Evolutionary conservation across 2,797 vertebrate species (phyloP).

Genomic region (Micrastur ruficollis): DNA sequence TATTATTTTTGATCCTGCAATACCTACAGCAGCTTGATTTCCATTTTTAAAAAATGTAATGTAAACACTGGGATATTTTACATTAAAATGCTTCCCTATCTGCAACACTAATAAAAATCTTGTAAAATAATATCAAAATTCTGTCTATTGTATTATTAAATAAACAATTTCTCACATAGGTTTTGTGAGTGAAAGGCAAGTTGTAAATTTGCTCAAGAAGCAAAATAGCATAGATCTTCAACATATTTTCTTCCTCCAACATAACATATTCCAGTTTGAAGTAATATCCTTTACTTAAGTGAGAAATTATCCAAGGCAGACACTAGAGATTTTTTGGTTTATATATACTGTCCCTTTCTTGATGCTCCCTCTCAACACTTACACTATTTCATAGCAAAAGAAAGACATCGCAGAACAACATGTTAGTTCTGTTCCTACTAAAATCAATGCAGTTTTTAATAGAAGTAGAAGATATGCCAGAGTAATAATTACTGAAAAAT

Average conservation of each 20-base stretch:
- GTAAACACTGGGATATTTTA: rapidly evolving
- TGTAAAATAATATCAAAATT: not conserved
- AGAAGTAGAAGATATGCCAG: not conserved
- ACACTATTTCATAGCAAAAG: not conserved
- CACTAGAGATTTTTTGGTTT: not conserved
- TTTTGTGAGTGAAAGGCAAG: not conserved
- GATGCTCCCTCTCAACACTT: not conserved
- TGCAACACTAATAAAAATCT: not conserved
- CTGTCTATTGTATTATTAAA: not conserved
- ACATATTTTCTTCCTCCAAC: not conserved
- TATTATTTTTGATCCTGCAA: not conserved
- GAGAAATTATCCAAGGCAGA: not conserved
- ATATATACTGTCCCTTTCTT: not conserved
- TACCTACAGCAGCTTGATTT: not conserved
- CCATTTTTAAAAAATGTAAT: not conserved
- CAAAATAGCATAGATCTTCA: not conserved
- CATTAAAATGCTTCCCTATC: not conserved
- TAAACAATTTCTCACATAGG: not conserved
- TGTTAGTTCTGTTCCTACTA: not conserved
- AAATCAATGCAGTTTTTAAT: not conserved
- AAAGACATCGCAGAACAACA: not conserved
- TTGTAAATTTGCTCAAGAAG: not conserved
- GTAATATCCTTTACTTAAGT: not conserved
- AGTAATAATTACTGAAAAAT: not conserved
- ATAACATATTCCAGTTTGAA: not conserved